Evolutionary conservation across 2,113 vertebrate genomes (phyloP).

Genomic region (Hippolais icterina): DNA sequence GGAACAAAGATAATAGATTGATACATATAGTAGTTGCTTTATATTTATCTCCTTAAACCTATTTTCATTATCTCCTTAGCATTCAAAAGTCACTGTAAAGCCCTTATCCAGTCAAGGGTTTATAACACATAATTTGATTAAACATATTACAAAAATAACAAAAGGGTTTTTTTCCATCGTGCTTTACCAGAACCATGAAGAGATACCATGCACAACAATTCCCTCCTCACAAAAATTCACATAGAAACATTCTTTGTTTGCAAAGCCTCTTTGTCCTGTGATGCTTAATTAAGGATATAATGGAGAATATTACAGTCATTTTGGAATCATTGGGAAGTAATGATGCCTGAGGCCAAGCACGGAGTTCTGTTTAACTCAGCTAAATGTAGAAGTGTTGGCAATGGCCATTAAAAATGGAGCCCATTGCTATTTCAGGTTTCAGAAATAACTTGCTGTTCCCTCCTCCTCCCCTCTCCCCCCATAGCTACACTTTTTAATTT

Average conservation of each 20-base stretch:
- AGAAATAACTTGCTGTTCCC: neutral
- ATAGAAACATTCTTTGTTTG: neutral
- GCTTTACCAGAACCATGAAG: neutral
- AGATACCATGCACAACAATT: conserved; percentile 10
- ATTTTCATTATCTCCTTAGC: neutral
- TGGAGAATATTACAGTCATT: conserved; percentile 51
- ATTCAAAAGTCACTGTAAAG: neutral
- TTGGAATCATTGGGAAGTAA: conserved; percentile 48
- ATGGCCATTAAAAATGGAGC: neutral
- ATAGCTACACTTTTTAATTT: neutral
- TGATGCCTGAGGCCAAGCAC: conserved; percentile 34
- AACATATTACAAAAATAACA: neutral
- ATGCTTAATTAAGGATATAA: conserved; percentile 68
- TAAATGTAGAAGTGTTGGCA: neutral
- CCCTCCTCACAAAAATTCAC: neutral
- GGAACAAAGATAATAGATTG: neutral
- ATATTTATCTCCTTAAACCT: neutral
- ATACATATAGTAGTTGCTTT: neutral
- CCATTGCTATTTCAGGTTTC: neutral
- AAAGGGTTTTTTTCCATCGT: neutral
- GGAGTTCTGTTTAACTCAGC: conserved; percentile 32
- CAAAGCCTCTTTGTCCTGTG: conserved; percentile 45
- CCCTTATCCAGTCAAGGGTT: neutral
- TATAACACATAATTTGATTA: conserved; percentile 16
- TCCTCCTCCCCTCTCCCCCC: neutral